Base-by-base conservation (phyloP, 64 coral and sea anemone genomes). In the Actinia equina region DNA sequence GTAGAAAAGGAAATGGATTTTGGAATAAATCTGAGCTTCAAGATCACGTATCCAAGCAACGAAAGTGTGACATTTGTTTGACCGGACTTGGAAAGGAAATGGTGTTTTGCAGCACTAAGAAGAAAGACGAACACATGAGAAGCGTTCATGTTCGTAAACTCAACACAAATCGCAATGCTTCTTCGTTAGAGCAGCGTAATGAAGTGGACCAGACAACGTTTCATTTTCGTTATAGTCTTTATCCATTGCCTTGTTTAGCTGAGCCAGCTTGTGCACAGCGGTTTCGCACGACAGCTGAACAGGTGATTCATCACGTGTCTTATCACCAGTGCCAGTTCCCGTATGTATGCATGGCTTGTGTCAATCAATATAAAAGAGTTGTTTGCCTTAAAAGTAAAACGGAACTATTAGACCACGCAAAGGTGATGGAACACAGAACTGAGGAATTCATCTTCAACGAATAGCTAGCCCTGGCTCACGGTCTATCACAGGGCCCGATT, bases 331-430 rank as follows among this genome's bases (percentile, higher is more conserved):
- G 49, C n/a, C 26, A 84, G 82, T 84, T 84, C 52, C 82, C 52
- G 82, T 84, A 58, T 84, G 52, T 84, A 59, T 84, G 20, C 56
- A 84, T 84, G 82, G 82, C 82, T 14, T 84, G 82, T 58, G 46
- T 84, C 13, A 52, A 41, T 51, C 30, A 53, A 18, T 84, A 84
- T 59, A 51, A 42, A 84, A 42, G 27, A 30, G 52, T 52, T 45
- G 82, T 84, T 20, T 56, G 82, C 16, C 82, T 84, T 16, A 59
- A 59, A 13, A 84, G 15, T 45, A 84, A 84, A 59, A 18, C 52
- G 4, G 82, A 53, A 30, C 15, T 84, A 58, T 26, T 84, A 25
- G 52, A 53, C 12, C 52, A 84, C 19, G 82, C 82, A 5, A 56
- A 26, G n/a, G 17, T 20, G n/a, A 84, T 84, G 82, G 82, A 27